Evolutionary conservation across 2,113 vertebrate species (phyloP).

Genomic region (Cyphotilapia sp.): DNA sequence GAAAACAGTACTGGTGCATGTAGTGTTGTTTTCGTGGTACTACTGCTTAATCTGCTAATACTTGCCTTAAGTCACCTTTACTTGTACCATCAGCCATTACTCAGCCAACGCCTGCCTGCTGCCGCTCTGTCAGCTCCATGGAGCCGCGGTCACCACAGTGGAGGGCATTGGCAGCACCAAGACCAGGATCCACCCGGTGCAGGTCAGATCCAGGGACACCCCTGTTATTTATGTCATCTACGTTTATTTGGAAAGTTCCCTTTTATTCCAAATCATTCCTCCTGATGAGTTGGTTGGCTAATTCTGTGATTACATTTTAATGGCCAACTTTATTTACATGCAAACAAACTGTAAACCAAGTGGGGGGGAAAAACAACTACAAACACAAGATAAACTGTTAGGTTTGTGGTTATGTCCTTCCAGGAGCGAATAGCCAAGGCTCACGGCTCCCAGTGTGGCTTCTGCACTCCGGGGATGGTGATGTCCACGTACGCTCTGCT

Average conservation of each 20-base stretch:
- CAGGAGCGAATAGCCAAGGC: constrained; percentile 84
- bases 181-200: constrained; percentile 78
- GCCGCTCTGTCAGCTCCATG: constrained; percentile 77
- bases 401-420: background rate
- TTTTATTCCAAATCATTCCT: background rate
- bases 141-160: constrained; percentile 77
- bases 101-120: constrained; percentile 79
- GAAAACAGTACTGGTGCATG: background rate
- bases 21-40: background rate
- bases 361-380: fast-evolving
- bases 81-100: constrained; percentile 65
- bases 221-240: background rate
- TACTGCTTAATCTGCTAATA: background rate
- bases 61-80: constrained; percentile 41
- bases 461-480: constrained; percentile 87
- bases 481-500: constrained; percentile 83
- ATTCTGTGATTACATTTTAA: background rate
- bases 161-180: constrained; percentile 81
- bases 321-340: background rate
- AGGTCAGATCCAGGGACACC: constrained; percentile 58
- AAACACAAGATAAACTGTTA: background rate
- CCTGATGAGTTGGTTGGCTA: background rate
- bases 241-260: background rate
- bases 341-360: background rate
- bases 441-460: constrained; percentile 84